phyloP scores from a whole-genome alignment of 2,797 vertebrate genomes.

The Scyliorhinus canicula region DNA sequence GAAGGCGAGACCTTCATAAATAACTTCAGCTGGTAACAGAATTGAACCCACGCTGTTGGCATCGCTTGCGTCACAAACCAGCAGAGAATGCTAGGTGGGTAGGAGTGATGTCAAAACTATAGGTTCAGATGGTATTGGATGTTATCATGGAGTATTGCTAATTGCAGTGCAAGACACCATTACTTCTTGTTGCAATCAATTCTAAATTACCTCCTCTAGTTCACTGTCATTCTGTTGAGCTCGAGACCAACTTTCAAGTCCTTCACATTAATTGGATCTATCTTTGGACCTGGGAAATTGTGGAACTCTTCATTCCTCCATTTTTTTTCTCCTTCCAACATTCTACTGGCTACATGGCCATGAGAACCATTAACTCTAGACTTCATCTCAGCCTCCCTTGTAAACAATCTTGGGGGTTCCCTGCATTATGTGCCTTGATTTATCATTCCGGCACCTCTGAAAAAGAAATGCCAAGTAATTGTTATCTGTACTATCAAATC shows the following conservation, averaged over 20 bases:
- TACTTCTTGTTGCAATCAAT: not conserved
- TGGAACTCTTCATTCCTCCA: not conserved
- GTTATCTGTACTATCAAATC: not conserved
- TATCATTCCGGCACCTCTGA: not conserved
- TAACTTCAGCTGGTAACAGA: too few species aligned
- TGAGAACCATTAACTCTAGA: not conserved
- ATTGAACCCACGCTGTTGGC: too few species aligned
- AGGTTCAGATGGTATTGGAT: not conserved
- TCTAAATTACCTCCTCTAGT: not conserved
- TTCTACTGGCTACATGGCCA: not conserved
- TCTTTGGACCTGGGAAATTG: not conserved
- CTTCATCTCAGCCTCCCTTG: not conserved
- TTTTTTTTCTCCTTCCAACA: not conserved
- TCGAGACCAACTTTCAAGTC: not conserved
- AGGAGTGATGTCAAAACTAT: too few species aligned
- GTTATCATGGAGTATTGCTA: not conserved
- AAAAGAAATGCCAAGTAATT: not conserved
- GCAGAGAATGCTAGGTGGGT: not conserved
- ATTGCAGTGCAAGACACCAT: not conserved
- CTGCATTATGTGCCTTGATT: not conserved
- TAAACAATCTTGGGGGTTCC: not conserved
- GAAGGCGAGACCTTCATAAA: too few species aligned
- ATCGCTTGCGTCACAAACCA: too few species aligned
- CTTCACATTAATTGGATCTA: not conserved
- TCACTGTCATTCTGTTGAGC: not conserved